A percentile compares a stretch with the other conserved stretches of the same genome.
Conservation (phyloP, 2,113 vertebrate genomes). For the Aphelocoma coerulescens region DNA sequence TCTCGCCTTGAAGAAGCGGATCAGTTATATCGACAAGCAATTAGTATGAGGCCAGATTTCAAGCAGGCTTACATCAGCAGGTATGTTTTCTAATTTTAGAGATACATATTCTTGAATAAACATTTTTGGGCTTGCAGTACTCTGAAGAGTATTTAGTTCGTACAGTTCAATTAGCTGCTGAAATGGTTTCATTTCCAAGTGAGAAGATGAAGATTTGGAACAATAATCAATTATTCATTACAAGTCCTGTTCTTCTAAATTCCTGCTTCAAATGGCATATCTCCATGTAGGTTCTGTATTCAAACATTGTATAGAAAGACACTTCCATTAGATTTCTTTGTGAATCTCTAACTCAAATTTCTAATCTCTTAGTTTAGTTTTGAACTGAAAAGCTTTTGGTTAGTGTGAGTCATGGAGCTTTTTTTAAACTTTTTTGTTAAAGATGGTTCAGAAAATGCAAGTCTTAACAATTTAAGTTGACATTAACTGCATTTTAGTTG, state of each 20-base stretch:
- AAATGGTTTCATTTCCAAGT: neutral
- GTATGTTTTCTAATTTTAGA: conserved; percentile 56
- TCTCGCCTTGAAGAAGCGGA: conserved; percentile 95
- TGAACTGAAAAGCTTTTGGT: neutral
- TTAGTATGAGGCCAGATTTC: conserved; percentile 98
- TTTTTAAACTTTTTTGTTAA: neutral
- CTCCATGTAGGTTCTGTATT: neutral
- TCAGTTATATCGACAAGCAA: conserved; percentile 95
- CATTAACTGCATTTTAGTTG: neutral
- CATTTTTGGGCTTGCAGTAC: neutral
- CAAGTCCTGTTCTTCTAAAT: neutral
- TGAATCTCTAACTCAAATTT: neutral
- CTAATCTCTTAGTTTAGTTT: neutral
- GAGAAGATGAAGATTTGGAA: neutral
- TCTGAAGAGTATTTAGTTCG: neutral
- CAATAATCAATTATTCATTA: neutral
- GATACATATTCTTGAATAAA: neutral
- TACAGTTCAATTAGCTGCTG: neutral
- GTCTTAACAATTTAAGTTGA: neutral
- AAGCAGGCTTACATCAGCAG: conserved; percentile 99
- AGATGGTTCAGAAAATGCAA: neutral
- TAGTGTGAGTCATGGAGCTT: neutral
- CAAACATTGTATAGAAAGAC: neutral
- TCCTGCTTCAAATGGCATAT: neutral
- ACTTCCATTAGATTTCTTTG: neutral